A percentile compares a stretch with the other conserved stretches of the same genome.
Evolutionary conservation across 2,888 invertebrate species (phyloP).

Genomic region (Zaprionus bogoriensis): DNA sequence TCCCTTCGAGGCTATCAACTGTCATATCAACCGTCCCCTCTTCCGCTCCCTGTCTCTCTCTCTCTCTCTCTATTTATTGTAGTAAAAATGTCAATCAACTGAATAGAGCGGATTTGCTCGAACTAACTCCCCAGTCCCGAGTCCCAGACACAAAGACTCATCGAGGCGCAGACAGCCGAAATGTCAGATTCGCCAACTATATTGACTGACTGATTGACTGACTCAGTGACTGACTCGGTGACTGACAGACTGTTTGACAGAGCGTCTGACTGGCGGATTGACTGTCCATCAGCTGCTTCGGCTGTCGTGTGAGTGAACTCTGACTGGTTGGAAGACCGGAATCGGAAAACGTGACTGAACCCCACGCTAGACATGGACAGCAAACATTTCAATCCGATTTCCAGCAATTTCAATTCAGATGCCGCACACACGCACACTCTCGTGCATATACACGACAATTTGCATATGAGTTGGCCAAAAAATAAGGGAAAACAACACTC

Average conservation of each 20-base stretch:
- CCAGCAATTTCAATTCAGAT: constrained; percentile 68
- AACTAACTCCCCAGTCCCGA: not conserved
- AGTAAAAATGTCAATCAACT: constrained; percentile 72
- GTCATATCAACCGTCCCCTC: constrained; percentile 26
- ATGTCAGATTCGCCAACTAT: constrained; percentile 47
- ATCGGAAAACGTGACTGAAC: constrained; percentile 61
- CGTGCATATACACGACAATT: constrained; percentile 45
- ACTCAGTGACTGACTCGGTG: constrained; percentile 39
- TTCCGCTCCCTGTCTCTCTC: not conserved
- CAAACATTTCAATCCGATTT: constrained; percentile 77
- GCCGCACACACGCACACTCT: constrained; percentile 28
- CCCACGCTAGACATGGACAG: constrained; percentile 58
- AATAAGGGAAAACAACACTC: constrained; percentile 37
- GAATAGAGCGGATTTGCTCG: constrained; percentile 38
- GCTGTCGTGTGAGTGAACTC: constrained; percentile 54
- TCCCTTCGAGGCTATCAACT: constrained; percentile 37
- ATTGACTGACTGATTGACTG: constrained; percentile 42
- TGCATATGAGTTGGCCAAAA: constrained; percentile 63
- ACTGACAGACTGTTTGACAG: constrained; percentile 53
- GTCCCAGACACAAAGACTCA: not conserved
- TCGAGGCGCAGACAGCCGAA: constrained; percentile 40
- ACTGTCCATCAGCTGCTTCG: constrained; percentile 40
- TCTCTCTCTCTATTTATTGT: constrained; percentile 51
- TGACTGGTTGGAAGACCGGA: constrained; percentile 33
- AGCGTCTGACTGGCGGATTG: constrained; percentile 59